phyloP scores from a whole-genome alignment of 2,797 vertebrate genomes.

The Myioborus miniatus region DNA sequence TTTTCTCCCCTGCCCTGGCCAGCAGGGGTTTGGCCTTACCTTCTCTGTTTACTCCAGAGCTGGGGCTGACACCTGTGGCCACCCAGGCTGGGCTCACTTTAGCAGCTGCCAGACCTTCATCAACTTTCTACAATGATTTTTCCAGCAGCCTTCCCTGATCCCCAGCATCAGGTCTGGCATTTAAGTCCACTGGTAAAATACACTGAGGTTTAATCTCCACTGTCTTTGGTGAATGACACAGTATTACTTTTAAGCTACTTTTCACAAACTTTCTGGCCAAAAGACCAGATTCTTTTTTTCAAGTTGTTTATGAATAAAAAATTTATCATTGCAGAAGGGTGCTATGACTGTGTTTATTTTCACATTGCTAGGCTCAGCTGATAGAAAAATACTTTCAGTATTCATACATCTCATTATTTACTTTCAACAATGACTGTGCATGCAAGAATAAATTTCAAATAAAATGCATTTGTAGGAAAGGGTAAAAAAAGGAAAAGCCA shows the following conservation, averaged over 20 bases:
- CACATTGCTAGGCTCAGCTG: not conserved
- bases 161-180: not conserved
- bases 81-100: conserved; percentile 47
- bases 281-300: not conserved
- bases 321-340: not conserved
- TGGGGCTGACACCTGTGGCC: conserved; percentile 40
- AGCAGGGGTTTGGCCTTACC: not conserved
- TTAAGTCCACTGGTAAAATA: conserved; percentile 20
- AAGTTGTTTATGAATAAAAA: not conserved
- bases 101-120: conserved; percentile 65
- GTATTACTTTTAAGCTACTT: not conserved
- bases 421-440: not conserved
- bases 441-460: not conserved
- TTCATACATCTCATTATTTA: not conserved
- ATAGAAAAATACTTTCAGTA: not conserved
- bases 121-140: conserved; percentile 56
- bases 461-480: not conserved
- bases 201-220: not conserved
- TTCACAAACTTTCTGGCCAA: not conserved
- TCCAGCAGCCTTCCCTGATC: conserved; percentile 15
- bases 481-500: not conserved
- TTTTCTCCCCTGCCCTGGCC: not conserved
- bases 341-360: not conserved
- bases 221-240: not conserved
- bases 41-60: conserved; percentile 12